Conservation (phyloP, 2,797 vertebrate genomes). For the Enteromius radiatus region DNA sequence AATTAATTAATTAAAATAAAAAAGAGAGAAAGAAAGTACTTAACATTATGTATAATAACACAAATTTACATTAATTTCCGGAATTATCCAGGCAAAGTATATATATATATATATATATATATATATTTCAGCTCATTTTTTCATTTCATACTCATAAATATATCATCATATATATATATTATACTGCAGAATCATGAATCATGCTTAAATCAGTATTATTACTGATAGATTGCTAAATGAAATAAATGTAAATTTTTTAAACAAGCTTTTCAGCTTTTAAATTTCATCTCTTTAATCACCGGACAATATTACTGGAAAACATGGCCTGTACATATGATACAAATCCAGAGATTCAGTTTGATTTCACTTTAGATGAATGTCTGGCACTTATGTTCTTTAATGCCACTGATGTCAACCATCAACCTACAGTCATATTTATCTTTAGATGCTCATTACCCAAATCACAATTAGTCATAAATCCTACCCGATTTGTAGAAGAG, state of each 20-base stretch:
- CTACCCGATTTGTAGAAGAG: conserved; percentile 69
- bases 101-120: no score
- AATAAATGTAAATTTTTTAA: not conserved
- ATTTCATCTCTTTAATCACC: not conserved
- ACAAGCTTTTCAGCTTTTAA: not conserved
- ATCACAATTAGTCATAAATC: conserved; percentile 78
- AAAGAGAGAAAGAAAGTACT: not conserved
- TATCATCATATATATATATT: no score
- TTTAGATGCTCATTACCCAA: conserved; percentile 68
- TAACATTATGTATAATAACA: not conserved
- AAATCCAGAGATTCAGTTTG: not conserved
- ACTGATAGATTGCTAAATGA: not conserved
- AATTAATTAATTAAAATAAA: not conserved
- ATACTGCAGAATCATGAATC: not conserved
- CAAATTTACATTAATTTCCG: not conserved
- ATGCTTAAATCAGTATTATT: not conserved
- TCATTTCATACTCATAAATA: not conserved
- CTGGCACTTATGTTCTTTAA: not conserved
- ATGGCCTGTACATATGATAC: not conserved
- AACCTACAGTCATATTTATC: conserved; percentile 1
- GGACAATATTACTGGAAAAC: not conserved
- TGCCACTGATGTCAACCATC: conserved; percentile 6
- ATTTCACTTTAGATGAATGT: conserved; percentile 8
- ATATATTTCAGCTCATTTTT: not conserved
- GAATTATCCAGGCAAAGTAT: no score